These are phyloP conservation scores for Epinotia nisella DNA, from an alignment of 2,888 invertebrate genomes.

Conservation along the genomic window DNA sequence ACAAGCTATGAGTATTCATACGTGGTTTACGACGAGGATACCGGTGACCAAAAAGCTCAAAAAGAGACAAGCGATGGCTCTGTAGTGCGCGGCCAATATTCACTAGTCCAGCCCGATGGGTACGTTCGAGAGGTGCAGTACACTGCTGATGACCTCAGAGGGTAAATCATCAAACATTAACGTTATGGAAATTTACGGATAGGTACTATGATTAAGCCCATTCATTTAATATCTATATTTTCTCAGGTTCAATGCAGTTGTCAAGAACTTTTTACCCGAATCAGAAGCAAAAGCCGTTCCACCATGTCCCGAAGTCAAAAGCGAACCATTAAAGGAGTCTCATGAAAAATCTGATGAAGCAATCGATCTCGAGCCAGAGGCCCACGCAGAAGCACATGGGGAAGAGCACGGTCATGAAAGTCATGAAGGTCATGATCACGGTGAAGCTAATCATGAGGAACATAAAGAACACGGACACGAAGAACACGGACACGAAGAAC, in stretches of 20 bases:
- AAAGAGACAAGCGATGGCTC: constrained; percentile 82
- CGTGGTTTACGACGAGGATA: constrained; percentile 81
- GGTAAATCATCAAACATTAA: constrained; percentile 58
- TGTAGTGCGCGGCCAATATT: constrained; percentile 81
- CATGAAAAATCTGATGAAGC: constrained; percentile 8
- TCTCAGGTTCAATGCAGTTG: constrained; percentile 74
- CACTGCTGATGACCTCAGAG: constrained; percentile 80
- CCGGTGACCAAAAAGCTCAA: constrained; percentile 83
- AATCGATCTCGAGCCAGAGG: constrained; percentile 42
- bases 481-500: constrained; percentile 10
- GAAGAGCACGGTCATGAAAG: not conserved
- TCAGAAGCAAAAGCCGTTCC: constrained; percentile 47
- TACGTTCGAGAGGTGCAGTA: constrained; percentile 82
- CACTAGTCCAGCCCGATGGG: constrained; percentile 83
- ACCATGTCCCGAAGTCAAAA: constrained; percentile 62
- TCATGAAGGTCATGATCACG: not conserved
- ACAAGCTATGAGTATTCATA: constrained; percentile 79
- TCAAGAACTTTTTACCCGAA: constrained; percentile 67
- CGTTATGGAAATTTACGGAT: not conserved
- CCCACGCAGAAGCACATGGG: constrained; percentile 41
- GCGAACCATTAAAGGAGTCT: constrained; percentile 57
- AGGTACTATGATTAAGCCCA: no score
- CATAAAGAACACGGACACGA: not conserved
- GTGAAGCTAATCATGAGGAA: constrained; percentile 6
- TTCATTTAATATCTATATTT: constrained; percentile 2